A percentile compares a stretch with the other conserved stretches of the same genome.
Evolutionary conservation across 2,888 invertebrate species (phyloP).

Genomic region (Leistus spinibarbis): DNA sequence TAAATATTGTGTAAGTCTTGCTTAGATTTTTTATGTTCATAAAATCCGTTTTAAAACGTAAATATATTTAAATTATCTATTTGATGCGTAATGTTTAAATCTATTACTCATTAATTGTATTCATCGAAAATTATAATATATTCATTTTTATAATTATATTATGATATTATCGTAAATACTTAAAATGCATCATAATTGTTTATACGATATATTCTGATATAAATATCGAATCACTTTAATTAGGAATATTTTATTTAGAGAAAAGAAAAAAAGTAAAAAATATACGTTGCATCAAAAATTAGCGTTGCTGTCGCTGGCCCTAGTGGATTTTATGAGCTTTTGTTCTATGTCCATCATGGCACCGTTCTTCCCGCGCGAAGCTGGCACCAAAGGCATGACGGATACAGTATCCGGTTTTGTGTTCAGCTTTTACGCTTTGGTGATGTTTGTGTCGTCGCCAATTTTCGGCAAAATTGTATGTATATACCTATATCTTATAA

Average conservation of each 20-base stretch:
- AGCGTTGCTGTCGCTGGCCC: slow-evolving; percentile 66
- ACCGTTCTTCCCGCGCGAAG: slow-evolving; percentile 78
- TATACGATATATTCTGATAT: no score
- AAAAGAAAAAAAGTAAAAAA: slow-evolving; percentile 59
- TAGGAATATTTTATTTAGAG: no score
- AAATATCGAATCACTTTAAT: no score
- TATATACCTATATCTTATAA: slow-evolving; percentile 43
- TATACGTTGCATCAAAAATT: slow-evolving; percentile 63
- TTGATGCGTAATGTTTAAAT: not conserved
- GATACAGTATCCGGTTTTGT: slow-evolving; percentile 74
- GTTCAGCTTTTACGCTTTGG: slow-evolving; percentile 76
- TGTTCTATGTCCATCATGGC: slow-evolving; percentile 80
- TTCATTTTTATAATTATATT: no score
- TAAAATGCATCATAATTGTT: no score
- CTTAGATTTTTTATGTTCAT: not conserved
- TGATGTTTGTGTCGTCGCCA: slow-evolving; percentile 75
- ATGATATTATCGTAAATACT: no score
- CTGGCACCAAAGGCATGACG: slow-evolving; percentile 71
- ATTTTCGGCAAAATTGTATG: slow-evolving; percentile 77
- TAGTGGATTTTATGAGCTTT: slow-evolving; percentile 76
- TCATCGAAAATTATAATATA: no score
- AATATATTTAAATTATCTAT: not conserved
- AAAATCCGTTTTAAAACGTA: not conserved
- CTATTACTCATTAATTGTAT: not conserved
- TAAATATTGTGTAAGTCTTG: not conserved